Conservation (phyloP, 2,888 invertebrate genomes). For the Lordiphosa fenestrarum region DNA sequence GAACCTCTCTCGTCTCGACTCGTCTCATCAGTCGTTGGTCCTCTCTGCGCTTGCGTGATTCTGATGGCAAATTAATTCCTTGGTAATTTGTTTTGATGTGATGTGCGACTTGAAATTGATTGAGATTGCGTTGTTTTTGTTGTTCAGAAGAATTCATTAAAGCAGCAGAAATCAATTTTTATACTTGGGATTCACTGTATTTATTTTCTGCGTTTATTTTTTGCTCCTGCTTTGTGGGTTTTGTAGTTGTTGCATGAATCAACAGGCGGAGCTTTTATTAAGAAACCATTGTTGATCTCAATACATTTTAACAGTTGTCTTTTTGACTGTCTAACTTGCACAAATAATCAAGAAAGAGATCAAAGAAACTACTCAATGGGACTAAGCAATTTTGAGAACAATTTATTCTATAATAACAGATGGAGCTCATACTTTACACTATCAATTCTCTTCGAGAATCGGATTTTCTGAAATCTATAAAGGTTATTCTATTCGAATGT, state of each 20-base stretch:
- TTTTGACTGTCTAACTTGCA: slow-evolving; percentile 45
- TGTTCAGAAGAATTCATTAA: slow-evolving; percentile 56
- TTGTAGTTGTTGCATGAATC: slow-evolving; percentile 49
- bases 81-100: slow-evolving; percentile 78
- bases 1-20: slow-evolving; percentile 12
- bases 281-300: slow-evolving; percentile 69
- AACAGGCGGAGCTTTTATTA: slow-evolving; percentile 67
- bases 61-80: slow-evolving; percentile 77
- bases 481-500: too few species aligned
- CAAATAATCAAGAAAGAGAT: slow-evolving; percentile 50
- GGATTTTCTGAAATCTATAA: too few species aligned
- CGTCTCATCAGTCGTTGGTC: not conserved
- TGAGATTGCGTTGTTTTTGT: slow-evolving; percentile 71
- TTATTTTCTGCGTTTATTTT: slow-evolving; percentile 1
- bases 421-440: too few species aligned
- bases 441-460: too few species aligned
- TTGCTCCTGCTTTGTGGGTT: slow-evolving; percentile 26
- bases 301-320: slow-evolving; percentile 46
- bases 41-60: slow-evolving; percentile 73
- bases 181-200: slow-evolving; percentile 46
- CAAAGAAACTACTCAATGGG: slow-evolving; percentile 7
- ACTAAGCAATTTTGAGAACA: not conserved
- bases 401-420: too few species aligned
- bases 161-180: slow-evolving; percentile 70
- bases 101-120: slow-evolving; percentile 75